phyloP scores from a whole-genome alignment of 1,140 invertebrate genomes.

The Bombyx mandarina region DNA sequence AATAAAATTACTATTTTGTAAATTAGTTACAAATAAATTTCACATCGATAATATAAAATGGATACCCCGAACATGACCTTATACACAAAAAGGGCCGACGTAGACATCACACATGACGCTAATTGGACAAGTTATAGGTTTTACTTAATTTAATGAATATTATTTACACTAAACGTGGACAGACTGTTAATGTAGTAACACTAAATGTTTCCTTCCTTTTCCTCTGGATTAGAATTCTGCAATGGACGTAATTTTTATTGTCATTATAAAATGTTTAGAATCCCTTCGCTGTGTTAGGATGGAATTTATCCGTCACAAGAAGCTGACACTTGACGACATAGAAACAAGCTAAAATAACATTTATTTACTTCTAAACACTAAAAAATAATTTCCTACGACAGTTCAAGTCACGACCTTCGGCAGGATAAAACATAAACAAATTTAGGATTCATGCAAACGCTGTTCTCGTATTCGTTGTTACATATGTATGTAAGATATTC shows the following conservation, averaged over 20 bases:
- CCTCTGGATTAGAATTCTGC: constrained; percentile 60
- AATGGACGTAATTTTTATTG: constrained; percentile 56
- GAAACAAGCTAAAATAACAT: constrained; percentile 38
- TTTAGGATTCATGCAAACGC: constrained; percentile 41
- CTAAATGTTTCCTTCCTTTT: constrained; percentile 61
- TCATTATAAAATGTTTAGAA: constrained; percentile 29
- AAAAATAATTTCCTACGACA: constrained; percentile 23
- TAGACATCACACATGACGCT: not conserved
- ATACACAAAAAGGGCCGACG: no score
- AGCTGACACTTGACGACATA: constrained; percentile 55
- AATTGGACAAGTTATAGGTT: not conserved
- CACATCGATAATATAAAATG: no score
- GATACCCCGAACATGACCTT: no score
- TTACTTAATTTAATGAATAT: not conserved
- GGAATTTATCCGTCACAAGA: not conserved
- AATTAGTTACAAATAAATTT: no score
- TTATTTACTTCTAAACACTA: constrained; percentile 19
- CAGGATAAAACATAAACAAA: constrained; percentile 25
- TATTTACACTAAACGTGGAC: constrained; percentile 28
- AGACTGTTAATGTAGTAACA: constrained; percentile 30
- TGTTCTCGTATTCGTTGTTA: no score
- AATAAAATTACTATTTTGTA: no score
- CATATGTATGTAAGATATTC: not conserved
- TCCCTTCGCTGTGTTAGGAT: no score
- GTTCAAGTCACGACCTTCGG: constrained; percentile 14